A percentile compares a stretch with the other conserved stretches of the same genome.
Evolutionary conservation across 2,888 invertebrate genomes (phyloP).

Genomic region (Xanthorhoe designata): DNA sequence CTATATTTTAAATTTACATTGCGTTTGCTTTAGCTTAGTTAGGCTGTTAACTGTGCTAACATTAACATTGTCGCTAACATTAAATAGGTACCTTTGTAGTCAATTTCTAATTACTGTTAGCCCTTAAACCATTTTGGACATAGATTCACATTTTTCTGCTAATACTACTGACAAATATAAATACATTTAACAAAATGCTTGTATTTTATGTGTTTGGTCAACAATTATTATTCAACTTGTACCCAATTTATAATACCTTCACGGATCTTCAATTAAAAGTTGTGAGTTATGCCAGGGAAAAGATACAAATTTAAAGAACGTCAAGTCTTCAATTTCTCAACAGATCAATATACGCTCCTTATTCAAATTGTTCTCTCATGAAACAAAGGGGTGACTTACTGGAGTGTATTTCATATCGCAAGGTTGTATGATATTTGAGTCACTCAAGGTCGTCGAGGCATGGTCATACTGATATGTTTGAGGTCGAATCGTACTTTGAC

Average conservation of each 20-base stretch:
- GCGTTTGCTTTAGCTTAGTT: neutral
- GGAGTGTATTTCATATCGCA: constrained; percentile 22
- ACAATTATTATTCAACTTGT: constrained; percentile 18
- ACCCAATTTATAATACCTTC: constrained; percentile 29
- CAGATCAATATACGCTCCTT: constrained; percentile 37
- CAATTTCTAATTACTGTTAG: too few species aligned
- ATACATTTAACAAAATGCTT: constrained; percentile 6
- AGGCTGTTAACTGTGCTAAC: neutral
- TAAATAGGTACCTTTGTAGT: too few species aligned
- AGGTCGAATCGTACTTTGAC: constrained; percentile 32
- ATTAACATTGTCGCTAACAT: neutral
- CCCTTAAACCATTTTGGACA: too few species aligned
- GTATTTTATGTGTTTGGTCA: constrained; percentile 18
- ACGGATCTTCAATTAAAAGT: constrained; percentile 40
- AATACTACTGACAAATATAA: too few species aligned
- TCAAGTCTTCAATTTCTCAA: constrained; percentile 38
- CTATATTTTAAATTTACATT: neutral
- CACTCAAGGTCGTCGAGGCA: constrained; percentile 40
- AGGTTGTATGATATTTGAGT: constrained; percentile 34
- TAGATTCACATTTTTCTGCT: too few species aligned
- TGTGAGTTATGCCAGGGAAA: constrained; percentile 28
- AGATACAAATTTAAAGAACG: constrained; percentile 32
- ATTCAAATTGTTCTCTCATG: constrained; percentile 45
- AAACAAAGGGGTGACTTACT: constrained; percentile 47
- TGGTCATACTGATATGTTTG: constrained; percentile 40